Percentiles rank a stretch among this genome's conserved stretches.
These are phyloP conservation scores for Salvator merianae DNA, from an alignment of 2,113 vertebrate genomes.

Conservation along the genomic window DNA sequence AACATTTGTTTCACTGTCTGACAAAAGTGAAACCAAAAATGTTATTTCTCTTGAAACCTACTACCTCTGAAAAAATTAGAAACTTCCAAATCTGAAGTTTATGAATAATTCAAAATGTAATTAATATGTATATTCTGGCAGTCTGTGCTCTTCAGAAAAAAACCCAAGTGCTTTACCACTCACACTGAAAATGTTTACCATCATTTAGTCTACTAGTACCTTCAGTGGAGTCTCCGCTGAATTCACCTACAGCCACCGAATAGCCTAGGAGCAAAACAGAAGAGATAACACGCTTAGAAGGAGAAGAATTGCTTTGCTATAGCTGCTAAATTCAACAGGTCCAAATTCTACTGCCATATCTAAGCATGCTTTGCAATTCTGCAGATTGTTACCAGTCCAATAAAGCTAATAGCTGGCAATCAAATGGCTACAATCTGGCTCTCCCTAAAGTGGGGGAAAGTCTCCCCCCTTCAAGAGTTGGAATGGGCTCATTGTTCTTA, in stretches of 20 bases:
- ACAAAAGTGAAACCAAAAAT: neutral
- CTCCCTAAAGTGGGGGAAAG: neutral
- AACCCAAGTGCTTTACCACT: too few species aligned
- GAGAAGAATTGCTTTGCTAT: too few species aligned
- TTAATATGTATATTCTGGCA: neutral
- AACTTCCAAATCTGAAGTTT: neutral
- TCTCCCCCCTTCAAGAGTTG: neutral
- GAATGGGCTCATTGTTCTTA: neutral
- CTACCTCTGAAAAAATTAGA: neutral
- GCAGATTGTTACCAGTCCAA: neutral
- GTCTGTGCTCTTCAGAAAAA: neutral
- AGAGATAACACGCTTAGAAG: neutral
- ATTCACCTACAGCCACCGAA: slow-evolving; percentile 89
- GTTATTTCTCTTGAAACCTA: neutral
- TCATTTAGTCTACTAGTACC: slow-evolving; percentile 65
- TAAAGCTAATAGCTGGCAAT: neutral
- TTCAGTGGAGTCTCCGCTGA: slow-evolving; percentile 85
- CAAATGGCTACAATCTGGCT: neutral
- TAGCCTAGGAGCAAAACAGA: slow-evolving; percentile 75
- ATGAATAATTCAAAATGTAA: neutral
- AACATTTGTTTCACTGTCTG: neutral
- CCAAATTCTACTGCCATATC: neutral
- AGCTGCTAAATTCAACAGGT: neutral
- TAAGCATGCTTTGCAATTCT: neutral
- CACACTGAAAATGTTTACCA: neutral